Evolutionary conservation across 2,797 vertebrate genomes (phyloP).

Genomic region (Esox lucius): DNA sequence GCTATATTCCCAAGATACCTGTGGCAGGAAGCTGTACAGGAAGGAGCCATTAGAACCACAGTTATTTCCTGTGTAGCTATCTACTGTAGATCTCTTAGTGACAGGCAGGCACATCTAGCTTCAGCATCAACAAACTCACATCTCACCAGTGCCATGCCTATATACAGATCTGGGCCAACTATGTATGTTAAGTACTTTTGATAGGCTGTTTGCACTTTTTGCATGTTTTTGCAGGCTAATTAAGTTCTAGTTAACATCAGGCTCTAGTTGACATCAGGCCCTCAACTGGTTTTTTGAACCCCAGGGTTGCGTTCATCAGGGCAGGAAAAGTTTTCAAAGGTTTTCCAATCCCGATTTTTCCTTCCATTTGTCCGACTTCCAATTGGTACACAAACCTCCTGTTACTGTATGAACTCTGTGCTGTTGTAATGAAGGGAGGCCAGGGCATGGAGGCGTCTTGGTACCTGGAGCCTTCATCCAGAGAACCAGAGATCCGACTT

Average conservation of each 20-base stretch:
- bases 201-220: background rate
- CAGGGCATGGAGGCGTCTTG: conserved; percentile 50
- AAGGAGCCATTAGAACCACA: conserved; percentile 42
- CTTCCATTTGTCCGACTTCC: background rate
- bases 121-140: background rate
- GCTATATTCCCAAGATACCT: conserved; percentile 44
- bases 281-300: background rate
- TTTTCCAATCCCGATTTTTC: background rate
- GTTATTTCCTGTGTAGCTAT: conserved; percentile 58
- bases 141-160: background rate
- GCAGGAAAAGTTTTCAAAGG: background rate
- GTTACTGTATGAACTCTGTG: background rate
- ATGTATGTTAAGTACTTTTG: background rate
- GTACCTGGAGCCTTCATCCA: conserved; percentile 53
- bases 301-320: background rate
- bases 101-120: background rate
- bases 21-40: conserved; percentile 51
- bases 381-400: background rate
- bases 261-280: too few relatives aligned
- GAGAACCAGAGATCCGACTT: conserved; percentile 70
- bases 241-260: too few relatives aligned
- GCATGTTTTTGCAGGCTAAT: too few relatives aligned
- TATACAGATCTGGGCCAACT: background rate
- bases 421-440: conserved; percentile 45
- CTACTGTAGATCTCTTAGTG: background rate